Evolutionary conservation across 2,113 vertebrate genomes (phyloP).

Genomic region (Brachyhypopomus gauderio): DNA sequence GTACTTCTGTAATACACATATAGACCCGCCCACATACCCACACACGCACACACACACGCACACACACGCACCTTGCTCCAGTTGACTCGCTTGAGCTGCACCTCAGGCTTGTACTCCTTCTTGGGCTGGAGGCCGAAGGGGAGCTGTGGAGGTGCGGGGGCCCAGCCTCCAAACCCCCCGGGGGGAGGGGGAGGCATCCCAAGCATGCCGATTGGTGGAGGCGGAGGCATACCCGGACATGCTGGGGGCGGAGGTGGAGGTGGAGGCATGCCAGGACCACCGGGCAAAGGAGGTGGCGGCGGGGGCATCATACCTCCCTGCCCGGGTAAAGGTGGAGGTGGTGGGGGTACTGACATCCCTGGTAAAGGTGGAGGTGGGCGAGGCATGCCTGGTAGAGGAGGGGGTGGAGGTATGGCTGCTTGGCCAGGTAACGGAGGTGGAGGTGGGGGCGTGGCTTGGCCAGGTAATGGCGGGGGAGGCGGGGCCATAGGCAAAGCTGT

Average conservation of each 20-base stretch:
- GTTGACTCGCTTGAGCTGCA: constrained; percentile 79
- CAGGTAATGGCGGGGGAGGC: neutral
- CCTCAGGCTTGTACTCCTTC: constrained; percentile 82
- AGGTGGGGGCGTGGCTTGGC: constrained; percentile 10
- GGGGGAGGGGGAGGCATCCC: constrained; percentile 71
- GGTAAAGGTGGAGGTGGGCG: constrained; percentile 50
- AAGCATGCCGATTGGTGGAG: constrained; percentile 47
- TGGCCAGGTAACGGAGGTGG: constrained; percentile 48
- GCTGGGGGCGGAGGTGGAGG: constrained; percentile 51
- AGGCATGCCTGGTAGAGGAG: constrained; percentile 45
- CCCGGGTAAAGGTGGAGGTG: constrained; percentile 60
- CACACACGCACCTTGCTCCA: constrained; percentile 83
- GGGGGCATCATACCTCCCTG: constrained; percentile 51
- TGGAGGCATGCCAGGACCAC: constrained; percentile 12
- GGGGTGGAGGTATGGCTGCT: constrained; percentile 48
- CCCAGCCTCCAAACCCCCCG: constrained; percentile 68
- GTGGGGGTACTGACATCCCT: constrained; percentile 45
- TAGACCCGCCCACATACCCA: neutral
- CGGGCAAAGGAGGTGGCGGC: constrained; percentile 57
- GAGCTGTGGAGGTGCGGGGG: constrained; percentile 61
- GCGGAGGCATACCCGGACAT: constrained; percentile 41
- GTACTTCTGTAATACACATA: too few relatives aligned
- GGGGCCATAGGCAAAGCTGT: too few relatives aligned
- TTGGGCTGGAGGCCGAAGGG: constrained; percentile 81
- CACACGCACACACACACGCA: neutral